Percentiles rank a stretch among this genome's conserved stretches.
phyloP scores from a whole-genome alignment of 2,113 vertebrate genomes.

The Eurypyga helias region DNA sequence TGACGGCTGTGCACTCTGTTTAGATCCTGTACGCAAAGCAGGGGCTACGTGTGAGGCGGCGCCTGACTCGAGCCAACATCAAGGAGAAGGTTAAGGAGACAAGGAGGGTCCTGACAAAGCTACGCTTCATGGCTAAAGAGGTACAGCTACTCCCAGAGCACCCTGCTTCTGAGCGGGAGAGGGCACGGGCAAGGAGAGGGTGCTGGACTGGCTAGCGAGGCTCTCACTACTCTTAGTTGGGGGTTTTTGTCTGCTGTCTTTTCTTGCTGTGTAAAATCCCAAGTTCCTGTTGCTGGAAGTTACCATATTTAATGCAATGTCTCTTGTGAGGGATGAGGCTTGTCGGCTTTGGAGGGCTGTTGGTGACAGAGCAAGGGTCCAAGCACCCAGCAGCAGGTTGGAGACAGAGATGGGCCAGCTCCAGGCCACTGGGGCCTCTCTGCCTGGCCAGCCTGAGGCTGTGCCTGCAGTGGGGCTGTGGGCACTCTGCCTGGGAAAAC shows the following conservation, averaged over 20 bases:
- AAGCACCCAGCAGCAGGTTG: not conserved
- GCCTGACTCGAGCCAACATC: slow-evolving; percentile 72
- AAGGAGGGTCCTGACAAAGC: slow-evolving; percentile 81
- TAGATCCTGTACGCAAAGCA: slow-evolving; percentile 81
- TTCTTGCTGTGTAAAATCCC: not conserved
- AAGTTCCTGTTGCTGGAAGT: not conserved
- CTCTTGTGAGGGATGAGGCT: not conserved
- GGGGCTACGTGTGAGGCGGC: slow-evolving; percentile 72
- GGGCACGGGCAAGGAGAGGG: not conserved
- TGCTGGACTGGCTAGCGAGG: not conserved
- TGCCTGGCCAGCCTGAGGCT: not conserved
- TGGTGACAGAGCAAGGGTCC: not conserved
- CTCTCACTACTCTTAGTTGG: not conserved
- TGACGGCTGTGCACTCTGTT: not conserved
- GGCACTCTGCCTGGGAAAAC: not conserved
- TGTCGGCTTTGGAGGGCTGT: not conserved
- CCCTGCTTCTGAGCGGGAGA: not conserved
- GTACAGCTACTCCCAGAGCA: slow-evolving; percentile 54
- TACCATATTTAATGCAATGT: not conserved
- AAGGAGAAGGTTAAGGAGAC: slow-evolving; percentile 79
- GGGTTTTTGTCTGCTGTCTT: not conserved
- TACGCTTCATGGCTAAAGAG: slow-evolving; percentile 85
- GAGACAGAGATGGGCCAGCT: not conserved
- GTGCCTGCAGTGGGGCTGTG: not conserved
- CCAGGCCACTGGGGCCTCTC: not conserved